Base-by-base conservation (phyloP, 2,888 invertebrate genomes). In the Allolobophora icterica region DNA sequence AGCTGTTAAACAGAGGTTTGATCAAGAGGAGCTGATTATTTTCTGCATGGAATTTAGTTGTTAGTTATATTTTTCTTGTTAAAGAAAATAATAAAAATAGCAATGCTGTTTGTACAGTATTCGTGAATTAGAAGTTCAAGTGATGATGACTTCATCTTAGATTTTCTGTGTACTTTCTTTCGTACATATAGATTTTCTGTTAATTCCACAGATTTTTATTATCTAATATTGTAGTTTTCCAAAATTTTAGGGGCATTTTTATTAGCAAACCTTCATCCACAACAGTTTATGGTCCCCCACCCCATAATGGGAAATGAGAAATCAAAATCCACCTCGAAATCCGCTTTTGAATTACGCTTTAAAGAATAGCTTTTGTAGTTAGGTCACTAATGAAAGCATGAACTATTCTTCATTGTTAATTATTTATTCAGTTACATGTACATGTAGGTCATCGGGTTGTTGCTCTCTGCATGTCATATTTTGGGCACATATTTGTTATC, bases 121-220 rank as follows among this genome's bases (percentile, higher is more conserved):
- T 71, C 71, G 11, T 71, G 3, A 52, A 21, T 52, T 4, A 24
- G 24, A 52, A 15, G 52, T 2, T 24, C 24, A 24, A 52, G 2
- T 52, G 52, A 19, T 71, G 0, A 4, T 8, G 71, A 71, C 71
- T n/a, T n/a, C n/a, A n/a, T 71, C 71, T 30, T 71, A 5, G 13
- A 6, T 71, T 8, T 42, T 13, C 52, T 52, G 17, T 52, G 13
- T 42, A 42, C 52, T 71, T 71, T 71, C 71, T 71, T 8, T 30
- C 11, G 4, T 71, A 71, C 5, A 6, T 71, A n/a, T 17, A 13
- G 13, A 8, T n/a, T 30, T 52, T 71, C 71, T 71, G n/a, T 71
- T n/a, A 71, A 71, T 71, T 71, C 30, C 71, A 71, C 71, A 71
- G 71, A 71, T 71, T 71, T 71, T n/a, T 71, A 30, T 71, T 71